Evolutionary conservation across 2,797 vertebrate species (phyloP).

Genomic region (Enteromius afrohamiltoni): DNA sequence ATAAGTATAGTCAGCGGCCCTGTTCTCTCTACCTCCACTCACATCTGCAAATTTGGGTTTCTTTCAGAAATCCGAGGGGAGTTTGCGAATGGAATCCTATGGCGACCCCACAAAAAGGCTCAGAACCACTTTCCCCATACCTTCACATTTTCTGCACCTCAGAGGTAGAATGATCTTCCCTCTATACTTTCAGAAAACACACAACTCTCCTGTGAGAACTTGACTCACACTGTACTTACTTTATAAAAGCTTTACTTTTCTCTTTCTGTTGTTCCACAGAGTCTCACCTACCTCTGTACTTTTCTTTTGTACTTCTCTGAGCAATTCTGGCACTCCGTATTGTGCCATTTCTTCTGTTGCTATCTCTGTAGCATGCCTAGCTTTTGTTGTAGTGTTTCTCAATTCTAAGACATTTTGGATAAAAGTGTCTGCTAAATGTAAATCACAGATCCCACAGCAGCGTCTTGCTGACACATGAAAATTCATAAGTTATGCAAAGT

Average conservation of each 20-base stretch:
- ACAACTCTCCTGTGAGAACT: neutral
- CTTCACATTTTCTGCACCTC: neutral
- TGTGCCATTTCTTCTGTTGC: neutral
- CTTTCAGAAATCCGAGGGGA: neutral
- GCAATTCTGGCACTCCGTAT: neutral
- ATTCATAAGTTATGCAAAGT: neutral
- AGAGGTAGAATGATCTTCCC: neutral
- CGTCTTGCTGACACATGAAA: neutral
- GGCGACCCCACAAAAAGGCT: neutral
- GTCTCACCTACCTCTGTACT: conserved; percentile 4
- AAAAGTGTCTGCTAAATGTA: neutral
- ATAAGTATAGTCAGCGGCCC: neutral
- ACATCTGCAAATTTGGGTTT: neutral
- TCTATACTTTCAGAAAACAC: neutral
- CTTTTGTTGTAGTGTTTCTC: conserved; percentile 18
- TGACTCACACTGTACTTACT: conserved; percentile 10
- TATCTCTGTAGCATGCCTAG: neutral
- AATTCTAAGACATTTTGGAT: neutral
- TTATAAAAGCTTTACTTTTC: neutral
- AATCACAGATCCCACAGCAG: neutral
- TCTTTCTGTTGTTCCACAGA: neutral
- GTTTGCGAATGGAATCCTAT: neutral
- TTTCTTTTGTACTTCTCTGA: conserved; percentile 3
- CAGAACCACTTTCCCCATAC: neutral
- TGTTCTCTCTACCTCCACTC: conserved; percentile 3